Percentiles rank a stretch among this genome's conserved stretches.
phyloP scores from a whole-genome alignment of 2,113 vertebrate genomes.

The Sebastes schlegelii region DNA sequence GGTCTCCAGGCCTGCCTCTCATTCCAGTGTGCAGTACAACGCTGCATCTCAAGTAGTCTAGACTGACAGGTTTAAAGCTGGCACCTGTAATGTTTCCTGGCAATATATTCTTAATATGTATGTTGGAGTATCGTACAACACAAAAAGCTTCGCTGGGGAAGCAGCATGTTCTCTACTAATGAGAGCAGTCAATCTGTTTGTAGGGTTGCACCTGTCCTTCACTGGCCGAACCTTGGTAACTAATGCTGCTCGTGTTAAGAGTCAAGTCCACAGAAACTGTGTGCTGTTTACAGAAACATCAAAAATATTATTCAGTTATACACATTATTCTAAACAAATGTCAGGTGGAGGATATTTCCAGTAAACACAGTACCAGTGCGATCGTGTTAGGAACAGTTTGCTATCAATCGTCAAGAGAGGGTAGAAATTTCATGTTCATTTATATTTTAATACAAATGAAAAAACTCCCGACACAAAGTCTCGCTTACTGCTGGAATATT shows the following conservation, averaged over 20 bases:
- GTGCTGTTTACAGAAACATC: background rate
- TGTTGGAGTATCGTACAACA: background rate
- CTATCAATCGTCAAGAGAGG: background rate
- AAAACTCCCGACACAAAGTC: background rate
- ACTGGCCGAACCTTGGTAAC: background rate
- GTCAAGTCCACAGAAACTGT: background rate
- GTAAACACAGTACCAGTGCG: background rate
- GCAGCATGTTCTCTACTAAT: too few species aligned
- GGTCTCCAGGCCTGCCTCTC: slow-evolving; percentile 23
- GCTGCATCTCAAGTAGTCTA: slow-evolving; percentile 34
- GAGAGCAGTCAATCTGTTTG: background rate
- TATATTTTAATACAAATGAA: background rate
- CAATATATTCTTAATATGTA: background rate
- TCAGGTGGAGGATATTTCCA: background rate
- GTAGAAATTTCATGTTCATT: background rate
- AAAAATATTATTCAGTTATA: background rate
- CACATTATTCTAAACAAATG: background rate
- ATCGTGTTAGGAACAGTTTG: background rate
- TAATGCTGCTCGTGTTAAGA: background rate
- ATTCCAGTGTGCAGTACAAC: slow-evolving; percentile 6
- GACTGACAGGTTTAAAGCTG: slow-evolving; percentile 30
- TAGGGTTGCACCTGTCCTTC: background rate
- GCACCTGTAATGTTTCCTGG: background rate
- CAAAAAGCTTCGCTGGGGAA: background rate
- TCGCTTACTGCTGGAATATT: background rate